Evolutionary conservation across 2,797 vertebrate genomes (phyloP), one percentile per base, ranked within the genome.

Genomic region (Leptatherina wallacei): DNA sequence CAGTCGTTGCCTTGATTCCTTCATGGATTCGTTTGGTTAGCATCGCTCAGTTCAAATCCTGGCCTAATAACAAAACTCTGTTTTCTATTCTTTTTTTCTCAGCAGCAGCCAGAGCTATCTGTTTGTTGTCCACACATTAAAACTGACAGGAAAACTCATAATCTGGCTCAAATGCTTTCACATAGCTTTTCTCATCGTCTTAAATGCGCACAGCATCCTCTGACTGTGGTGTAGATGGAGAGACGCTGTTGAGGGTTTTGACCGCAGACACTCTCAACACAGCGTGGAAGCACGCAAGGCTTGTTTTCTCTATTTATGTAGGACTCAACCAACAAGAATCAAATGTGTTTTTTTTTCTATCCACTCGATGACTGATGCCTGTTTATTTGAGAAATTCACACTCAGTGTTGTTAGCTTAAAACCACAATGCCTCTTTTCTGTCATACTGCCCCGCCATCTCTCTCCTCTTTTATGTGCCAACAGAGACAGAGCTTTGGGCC

Each of bases 381-480:
- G 51, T 38, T 69, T 83, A 78, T 61, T 61, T 57, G 67, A 79
- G 55, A 73, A 63, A 67, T 10, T 32, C 47, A 32, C 22, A 6
- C 49, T 69, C 55, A 0, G 22, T 52, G n/a, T 78, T 61, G 86
- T 77, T 74, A 73, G 68, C 59, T 73, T 32, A 65, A 66, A 69
- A 51, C 60, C 42, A 24, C 75, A 12, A 32, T 51, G 65, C 61
- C 63, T 72, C 61, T 71, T 73, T 60, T 79, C 71, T 77, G 59
- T 81, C 82, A 66, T 20, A 40, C 75, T 54, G 73, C 84, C 85
- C 82, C 52, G 62, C 70, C 73, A 51, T 75, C 75, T 88, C 75
- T 81, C 56, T 85, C 69, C 65, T 77, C 78, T 79, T 80, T 88
- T 58, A 75, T 87, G 82, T 88, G 88, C 90, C 87, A 77, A 51